A percentile compares a stretch with the other conserved stretches of the same genome.
These are phyloP conservation scores for Oryzaephilus surinamensis DNA, from an alignment of 1,140 invertebrate genomes.

Conservation along the genomic window DNA sequence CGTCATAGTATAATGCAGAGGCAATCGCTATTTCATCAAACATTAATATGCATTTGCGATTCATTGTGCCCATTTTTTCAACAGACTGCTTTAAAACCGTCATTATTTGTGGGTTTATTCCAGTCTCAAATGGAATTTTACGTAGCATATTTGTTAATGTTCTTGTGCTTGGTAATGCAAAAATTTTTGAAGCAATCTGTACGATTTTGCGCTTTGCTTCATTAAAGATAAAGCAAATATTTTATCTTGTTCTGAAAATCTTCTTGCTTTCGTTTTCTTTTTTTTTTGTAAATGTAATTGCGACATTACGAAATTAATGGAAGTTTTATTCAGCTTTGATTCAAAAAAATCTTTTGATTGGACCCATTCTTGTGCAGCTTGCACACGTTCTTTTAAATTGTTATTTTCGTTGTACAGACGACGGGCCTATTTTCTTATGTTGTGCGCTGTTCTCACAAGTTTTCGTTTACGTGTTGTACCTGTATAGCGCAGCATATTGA, in stretches of 20 bases:
- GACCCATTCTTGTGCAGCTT: no score
- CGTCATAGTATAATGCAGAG: background rate
- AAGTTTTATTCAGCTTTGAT: no score
- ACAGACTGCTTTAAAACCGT: slow-evolving; percentile 1
- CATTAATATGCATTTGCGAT: slow-evolving; percentile 1
- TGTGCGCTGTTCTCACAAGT: no score
- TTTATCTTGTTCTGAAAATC: background rate
- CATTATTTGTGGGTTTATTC: slow-evolving; percentile 6
- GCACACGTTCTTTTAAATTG: no score
- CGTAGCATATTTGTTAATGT: slow-evolving; percentile 3
- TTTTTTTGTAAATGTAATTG: no score
- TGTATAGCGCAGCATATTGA: no score
- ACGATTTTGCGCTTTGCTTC: background rate
- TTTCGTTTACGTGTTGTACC: no score
- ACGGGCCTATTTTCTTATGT: no score
- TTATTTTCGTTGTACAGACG: no score
- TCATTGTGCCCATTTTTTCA: background rate
- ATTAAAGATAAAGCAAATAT: background rate
- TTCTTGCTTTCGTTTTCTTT: background rate
- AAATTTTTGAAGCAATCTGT: background rate
- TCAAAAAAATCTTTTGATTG: no score
- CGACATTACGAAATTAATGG: background rate
- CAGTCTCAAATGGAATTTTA: slow-evolving; percentile 3
- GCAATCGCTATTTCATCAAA: slow-evolving; percentile 12
- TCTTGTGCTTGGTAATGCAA: background rate